These are phyloP conservation scores for Manis pentadactyla DNA, from an alignment of 2,797 vertebrate species.

Conservation along the genomic window DNA sequence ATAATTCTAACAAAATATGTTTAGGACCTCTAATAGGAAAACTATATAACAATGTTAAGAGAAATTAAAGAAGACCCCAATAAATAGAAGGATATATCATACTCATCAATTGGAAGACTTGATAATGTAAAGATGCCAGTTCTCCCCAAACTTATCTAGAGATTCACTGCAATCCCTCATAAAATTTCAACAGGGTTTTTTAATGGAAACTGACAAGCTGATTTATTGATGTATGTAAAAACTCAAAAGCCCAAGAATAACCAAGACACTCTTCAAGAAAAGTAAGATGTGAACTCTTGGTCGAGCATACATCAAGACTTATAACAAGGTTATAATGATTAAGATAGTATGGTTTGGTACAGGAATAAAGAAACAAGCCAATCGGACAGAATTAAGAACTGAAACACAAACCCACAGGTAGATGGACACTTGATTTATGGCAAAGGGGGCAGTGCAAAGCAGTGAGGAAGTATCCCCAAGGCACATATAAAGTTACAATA, in stretches of 20 bases:
- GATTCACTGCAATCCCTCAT: background rate
- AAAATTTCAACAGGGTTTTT: background rate
- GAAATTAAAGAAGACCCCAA: background rate
- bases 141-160: background rate
- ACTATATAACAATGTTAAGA: background rate
- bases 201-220: background rate
- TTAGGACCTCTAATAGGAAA: background rate
- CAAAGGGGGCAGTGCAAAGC: background rate
- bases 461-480: background rate
- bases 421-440: background rate
- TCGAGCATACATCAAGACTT: background rate
- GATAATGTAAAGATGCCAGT: background rate
- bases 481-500: background rate
- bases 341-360: background rate
- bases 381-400: background rate
- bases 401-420: background rate
- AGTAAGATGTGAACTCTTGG: background rate
- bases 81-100: background rate
- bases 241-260: background rate
- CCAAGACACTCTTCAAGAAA: background rate
- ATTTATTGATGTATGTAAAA: background rate
- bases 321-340: background rate
- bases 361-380: background rate
- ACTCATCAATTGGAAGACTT: background rate
- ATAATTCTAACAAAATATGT: background rate